Evolutionary conservation across 2,113 vertebrate genomes (phyloP).

Genomic region (Chionis minor): DNA sequence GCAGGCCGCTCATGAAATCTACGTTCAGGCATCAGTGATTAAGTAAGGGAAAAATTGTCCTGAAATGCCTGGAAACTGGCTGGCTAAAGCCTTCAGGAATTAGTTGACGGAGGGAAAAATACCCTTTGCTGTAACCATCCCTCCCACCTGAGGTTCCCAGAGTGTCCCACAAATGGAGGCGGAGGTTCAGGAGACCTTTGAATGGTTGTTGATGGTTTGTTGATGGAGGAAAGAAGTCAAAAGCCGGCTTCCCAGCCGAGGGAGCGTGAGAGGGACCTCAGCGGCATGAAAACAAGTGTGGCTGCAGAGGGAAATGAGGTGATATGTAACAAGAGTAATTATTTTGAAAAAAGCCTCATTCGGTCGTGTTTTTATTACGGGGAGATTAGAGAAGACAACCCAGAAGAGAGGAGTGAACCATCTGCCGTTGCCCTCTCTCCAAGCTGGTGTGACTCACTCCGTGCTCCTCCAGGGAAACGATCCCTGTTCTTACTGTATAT

Average conservation of each 20-base stretch:
- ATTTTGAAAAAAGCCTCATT: not conserved
- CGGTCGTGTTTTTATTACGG: not conserved
- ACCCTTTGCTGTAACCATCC: not conserved
- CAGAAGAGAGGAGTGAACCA: not conserved
- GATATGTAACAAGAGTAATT: not conserved
- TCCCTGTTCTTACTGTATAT: not conserved
- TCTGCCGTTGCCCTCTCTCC: not conserved
- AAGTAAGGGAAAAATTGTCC: not conserved
- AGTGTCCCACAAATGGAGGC: accelerated
- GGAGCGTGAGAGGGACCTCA: not conserved
- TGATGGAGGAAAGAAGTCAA: not conserved
- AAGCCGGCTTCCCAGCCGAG: not conserved
- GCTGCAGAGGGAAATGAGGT: not conserved
- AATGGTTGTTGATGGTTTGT: not conserved
- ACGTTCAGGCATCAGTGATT: not conserved
- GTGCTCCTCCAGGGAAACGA: not conserved
- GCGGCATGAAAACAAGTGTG: accelerated
- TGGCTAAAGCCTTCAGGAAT: not conserved
- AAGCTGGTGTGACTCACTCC: not conserved
- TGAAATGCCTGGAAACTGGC: not conserved
- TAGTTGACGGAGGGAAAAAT: not conserved
- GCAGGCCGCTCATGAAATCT: not conserved
- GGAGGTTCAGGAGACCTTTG: not conserved
- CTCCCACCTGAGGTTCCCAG: not conserved
- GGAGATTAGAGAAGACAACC: not conserved